Percentiles rank a stretch among this genome's conserved stretches.
phyloP scores from a whole-genome alignment of 1,140 invertebrate genomes.

The Zophobas morio region DNA sequence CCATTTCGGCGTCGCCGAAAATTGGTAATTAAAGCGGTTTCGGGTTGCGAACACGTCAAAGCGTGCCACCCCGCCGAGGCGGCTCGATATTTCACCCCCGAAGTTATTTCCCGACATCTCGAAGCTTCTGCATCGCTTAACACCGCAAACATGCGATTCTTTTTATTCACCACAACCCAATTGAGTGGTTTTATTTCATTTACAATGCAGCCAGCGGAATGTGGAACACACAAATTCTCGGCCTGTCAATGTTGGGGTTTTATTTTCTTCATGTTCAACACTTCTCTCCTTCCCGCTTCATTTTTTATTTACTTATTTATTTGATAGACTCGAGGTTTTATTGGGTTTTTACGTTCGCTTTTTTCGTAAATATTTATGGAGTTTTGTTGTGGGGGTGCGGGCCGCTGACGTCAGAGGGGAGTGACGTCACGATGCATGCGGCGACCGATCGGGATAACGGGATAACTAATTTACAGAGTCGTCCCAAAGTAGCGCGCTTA shows the following conservation, averaged over 20 bases:
- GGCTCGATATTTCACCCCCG: conserved; percentile 5
- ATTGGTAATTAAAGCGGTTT: background rate
- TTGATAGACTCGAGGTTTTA: conserved; percentile 17
- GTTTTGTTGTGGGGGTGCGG: no score
- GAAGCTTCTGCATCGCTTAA: conserved; percentile 22
- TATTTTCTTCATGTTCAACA: conserved; percentile 1
- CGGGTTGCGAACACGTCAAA: background rate
- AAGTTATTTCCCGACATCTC: conserved; percentile 4
- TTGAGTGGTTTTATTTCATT: conserved; percentile 32
- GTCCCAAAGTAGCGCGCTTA: no score
- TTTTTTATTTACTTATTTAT: conserved; percentile 12
- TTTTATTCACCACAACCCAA: conserved; percentile 23
- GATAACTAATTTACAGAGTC: no score
- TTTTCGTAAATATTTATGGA: conserved; percentile 15
- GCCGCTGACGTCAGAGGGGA: no score
- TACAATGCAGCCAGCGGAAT: conserved; percentile 6
- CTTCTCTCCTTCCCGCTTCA: conserved; percentile 5
- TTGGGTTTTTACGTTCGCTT: background rate
- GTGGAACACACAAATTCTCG: conserved; percentile 15
- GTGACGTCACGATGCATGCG: no score
- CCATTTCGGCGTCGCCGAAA: background rate
- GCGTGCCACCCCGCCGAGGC: background rate
- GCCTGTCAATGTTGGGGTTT: conserved; percentile 4
- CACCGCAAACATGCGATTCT: conserved; percentile 34
- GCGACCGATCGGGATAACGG: no score